Percentiles rank a stretch among this genome's conserved stretches.
phyloP scores from a whole-genome alignment of 2,797 vertebrate species.

The Rhabdomys pumilio region DNA sequence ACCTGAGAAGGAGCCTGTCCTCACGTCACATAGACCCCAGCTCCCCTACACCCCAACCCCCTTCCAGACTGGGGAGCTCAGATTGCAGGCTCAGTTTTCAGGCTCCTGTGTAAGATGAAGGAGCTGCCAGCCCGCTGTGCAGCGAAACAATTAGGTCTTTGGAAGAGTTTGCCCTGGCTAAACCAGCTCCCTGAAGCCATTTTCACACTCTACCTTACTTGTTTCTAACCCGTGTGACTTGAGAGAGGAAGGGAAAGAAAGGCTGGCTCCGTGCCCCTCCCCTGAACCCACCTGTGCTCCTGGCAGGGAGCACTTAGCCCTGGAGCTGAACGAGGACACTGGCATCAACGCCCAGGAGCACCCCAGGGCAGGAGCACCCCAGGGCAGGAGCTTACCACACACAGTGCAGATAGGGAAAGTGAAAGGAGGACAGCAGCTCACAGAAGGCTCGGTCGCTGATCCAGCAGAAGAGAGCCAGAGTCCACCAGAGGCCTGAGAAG shows the following conservation, averaged over 20 bases:
- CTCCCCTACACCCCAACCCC: neutral
- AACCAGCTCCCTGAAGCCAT: neutral
- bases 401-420: conserved; percentile 98
- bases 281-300: neutral
- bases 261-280: neutral
- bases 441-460: conserved; percentile 98
- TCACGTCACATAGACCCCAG: neutral
- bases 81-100: neutral
- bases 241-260: neutral
- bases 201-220: neutral
- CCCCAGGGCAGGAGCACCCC: conserved; percentile 68
- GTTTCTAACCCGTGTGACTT: neutral
- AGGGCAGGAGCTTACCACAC: conserved; percentile 93
- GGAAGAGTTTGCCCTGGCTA: neutral
- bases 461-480: conserved; percentile 97
- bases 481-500: conserved; percentile 96
- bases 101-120: conserved; percentile 34
- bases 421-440: conserved; percentile 97
- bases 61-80: conserved; percentile 36
- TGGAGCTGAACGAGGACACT: neutral
- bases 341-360: neutral
- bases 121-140: neutral
- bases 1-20: neutral
- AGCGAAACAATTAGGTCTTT: neutral
- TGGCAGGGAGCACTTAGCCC: neutral